Evolutionary conservation across 2,888 invertebrate species (phyloP), one percentile per base, ranked within the genome.

Genomic region (Eupithecia abbreviata): DNA sequence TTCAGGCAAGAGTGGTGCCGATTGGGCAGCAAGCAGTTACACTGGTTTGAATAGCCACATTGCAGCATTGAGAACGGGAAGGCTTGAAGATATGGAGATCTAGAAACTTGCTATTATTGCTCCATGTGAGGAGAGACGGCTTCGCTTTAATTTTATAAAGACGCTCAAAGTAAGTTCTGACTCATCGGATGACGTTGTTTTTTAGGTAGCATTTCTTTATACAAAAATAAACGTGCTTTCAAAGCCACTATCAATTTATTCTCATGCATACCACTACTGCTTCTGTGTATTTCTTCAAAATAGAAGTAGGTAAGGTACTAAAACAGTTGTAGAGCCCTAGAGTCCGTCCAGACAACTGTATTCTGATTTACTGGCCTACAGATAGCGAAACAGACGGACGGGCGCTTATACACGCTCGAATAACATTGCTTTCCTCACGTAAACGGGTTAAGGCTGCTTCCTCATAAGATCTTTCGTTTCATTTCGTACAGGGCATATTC

Each of bases 261-360:
- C n/a, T n/a, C n/a, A 55, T 55, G n/a, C 51, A 15, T 9, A 49
- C 4, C 30, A 1, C 30, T 30, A 30, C 13, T 13, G n/a, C n/a
- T n/a, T 55, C 0, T 12, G 7, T n/a, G 18, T 10, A 58, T 1
- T n/a, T 58, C 18, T 62, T 30, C 12, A 62, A 62, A 62, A 58
- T 10, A 58, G 9, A 18, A 9, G 18, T 12, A 4, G n/a, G 7
- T 51, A 58, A 4, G n/a, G 7, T 51, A 58, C 18, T 62, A 62
- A 30, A 62, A 30, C 62, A 3, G 12, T 30, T 62, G 2, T 12
- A 4, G 62, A 62, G 62, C 45, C 47, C 45, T 45, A 12, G 47
- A 69, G 47, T 69, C 69, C 47, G 47, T 47, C 69, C 69, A 69
- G 45, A 47, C 69, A 69, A 69, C 69, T 69, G 69, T 69, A 47